Evolutionary conservation across 2,113 vertebrate genomes (phyloP).

Genomic region (Mastomys natalensis): DNA sequence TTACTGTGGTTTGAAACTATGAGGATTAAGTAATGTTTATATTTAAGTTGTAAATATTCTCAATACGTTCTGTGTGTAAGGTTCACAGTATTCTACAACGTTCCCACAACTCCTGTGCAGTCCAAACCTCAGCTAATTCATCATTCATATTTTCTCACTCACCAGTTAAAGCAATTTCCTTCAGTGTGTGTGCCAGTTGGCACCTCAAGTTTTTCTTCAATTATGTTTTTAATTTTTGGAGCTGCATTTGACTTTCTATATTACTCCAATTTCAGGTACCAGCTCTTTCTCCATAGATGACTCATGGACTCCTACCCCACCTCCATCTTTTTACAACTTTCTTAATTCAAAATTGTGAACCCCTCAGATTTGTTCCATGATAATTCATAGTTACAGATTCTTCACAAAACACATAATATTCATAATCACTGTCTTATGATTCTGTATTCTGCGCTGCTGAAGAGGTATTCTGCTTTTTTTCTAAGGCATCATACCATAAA

Average conservation of each 20-base stretch:
- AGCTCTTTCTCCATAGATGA: constrained; percentile 15
- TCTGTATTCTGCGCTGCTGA: background rate
- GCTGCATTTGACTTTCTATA: constrained; percentile 46
- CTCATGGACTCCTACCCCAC: background rate
- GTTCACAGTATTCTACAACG: background rate
- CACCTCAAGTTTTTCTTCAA: constrained; percentile 58
- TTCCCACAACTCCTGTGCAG: background rate
- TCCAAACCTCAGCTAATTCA: constrained; percentile 54
- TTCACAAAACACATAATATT: background rate
- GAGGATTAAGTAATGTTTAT: constrained; percentile 32
- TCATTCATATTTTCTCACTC: constrained; percentile 64
- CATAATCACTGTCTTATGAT: background rate
- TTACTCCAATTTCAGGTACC: constrained; percentile 14
- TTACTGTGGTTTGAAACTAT: constrained; percentile 21
- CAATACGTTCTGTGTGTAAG: background rate
- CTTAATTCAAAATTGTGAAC: constrained; percentile 35
- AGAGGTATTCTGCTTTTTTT: background rate
- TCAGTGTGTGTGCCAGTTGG: constrained; percentile 61
- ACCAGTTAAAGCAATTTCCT: constrained; percentile 64
- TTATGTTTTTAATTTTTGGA: constrained; percentile 63
- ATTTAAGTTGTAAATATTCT: constrained; percentile 47
- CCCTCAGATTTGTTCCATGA: background rate
- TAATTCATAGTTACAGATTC: background rate
- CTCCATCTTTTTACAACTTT: background rate
- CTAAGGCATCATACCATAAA: background rate